These are phyloP conservation scores for Isurus oxyrinchus DNA, from an alignment of 2,113 vertebrate species.

Conservation along the genomic window DNA sequence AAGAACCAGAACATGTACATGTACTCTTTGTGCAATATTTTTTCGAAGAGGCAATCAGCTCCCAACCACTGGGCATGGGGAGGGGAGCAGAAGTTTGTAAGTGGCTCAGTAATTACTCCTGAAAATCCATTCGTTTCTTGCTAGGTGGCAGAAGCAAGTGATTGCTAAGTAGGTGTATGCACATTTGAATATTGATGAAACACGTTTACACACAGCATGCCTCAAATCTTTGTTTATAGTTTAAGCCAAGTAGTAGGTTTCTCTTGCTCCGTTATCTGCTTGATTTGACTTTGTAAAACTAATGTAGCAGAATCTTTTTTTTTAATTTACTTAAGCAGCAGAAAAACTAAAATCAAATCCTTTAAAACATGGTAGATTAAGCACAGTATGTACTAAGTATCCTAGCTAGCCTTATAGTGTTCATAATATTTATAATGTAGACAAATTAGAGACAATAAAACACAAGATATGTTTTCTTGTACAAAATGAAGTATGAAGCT, in stretches of 20 bases:
- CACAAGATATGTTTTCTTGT: background rate
- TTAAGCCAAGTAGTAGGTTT: background rate
- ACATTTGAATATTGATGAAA: background rate
- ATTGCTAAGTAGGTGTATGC: background rate
- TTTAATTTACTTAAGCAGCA: background rate
- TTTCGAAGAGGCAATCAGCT: background rate
- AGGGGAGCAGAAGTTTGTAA: background rate
- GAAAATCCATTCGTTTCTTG: background rate
- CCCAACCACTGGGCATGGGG: background rate
- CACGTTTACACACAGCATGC: background rate
- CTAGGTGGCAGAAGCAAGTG: background rate
- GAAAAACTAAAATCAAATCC: background rate
- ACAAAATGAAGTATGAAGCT: background rate
- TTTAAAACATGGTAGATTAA: background rate
- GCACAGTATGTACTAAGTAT: background rate
- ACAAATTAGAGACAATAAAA: background rate
- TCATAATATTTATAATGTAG: background rate
- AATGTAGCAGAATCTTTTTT: background rate
- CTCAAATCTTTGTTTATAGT: background rate
- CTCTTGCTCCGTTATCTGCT: background rate
- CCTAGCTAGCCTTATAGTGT: background rate
- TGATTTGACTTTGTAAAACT: background rate
- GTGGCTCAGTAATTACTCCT: background rate
- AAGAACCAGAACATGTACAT: background rate
- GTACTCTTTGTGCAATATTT: background rate